A percentile compares a stretch with the other conserved stretches of the same genome.
Evolutionary conservation across 2,888 invertebrate species (phyloP).

Genomic region (Seira sanloemensis): DNA sequence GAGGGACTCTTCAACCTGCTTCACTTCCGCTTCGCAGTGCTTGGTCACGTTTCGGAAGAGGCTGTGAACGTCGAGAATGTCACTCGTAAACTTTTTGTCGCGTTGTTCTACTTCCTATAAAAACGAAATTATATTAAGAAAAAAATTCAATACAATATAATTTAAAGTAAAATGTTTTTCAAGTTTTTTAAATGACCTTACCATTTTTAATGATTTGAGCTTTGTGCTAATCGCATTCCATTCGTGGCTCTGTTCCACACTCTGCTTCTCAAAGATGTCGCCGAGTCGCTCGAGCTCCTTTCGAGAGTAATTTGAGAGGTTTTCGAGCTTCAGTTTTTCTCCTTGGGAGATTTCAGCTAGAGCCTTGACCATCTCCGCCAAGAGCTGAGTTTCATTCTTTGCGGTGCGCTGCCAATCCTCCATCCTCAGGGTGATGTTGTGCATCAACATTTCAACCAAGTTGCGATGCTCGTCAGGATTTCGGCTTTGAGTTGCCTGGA

Average conservation of each 20-base stretch:
- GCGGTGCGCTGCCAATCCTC: constrained; percentile 60
- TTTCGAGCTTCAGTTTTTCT: constrained; percentile 63
- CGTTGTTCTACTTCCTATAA: constrained; percentile 39
- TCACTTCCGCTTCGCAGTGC: constrained; percentile 54
- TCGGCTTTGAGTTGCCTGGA: constrained; percentile 10
- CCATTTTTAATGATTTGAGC: constrained; percentile 50
- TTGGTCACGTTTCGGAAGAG: constrained; percentile 30
- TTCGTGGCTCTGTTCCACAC: constrained; percentile 45
- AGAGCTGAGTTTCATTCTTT: constrained; percentile 58
- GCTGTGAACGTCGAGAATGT: constrained; percentile 36
- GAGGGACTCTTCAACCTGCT: constrained; percentile 59
- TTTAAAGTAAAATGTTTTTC: no score
- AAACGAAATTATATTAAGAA: no score
- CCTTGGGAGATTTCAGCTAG: constrained; percentile 64
- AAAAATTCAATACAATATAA: no score
- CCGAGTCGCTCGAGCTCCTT: constrained; percentile 53
- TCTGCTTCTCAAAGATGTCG: constrained; percentile 55
- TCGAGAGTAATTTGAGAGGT: constrained; percentile 54
- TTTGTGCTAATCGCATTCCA: constrained; percentile 51
- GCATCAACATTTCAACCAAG: constrained; percentile 36
- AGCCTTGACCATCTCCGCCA: constrained; percentile 68
- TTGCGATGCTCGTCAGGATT: constrained; percentile 14
- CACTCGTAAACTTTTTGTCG: constrained; percentile 40
- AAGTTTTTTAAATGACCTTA: no score
- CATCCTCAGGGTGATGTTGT: constrained; percentile 45